These are phyloP conservation scores for Drosophila paracracens DNA, from an alignment of 2,888 invertebrate genomes.

Conservation along the genomic window DNA sequence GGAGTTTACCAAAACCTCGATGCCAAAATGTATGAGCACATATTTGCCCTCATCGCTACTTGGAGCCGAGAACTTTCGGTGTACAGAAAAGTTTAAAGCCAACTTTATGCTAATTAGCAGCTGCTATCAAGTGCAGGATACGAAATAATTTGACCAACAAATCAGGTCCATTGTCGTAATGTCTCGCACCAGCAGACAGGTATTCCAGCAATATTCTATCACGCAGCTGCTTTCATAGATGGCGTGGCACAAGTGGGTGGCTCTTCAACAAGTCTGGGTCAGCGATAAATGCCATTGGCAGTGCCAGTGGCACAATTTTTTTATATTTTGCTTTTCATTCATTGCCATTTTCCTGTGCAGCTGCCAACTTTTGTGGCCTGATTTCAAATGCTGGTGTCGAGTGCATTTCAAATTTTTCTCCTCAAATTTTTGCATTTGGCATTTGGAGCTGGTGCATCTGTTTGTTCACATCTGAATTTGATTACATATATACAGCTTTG, in stretches of 20 bases:
- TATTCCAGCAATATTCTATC: neutral
- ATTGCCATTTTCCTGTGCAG: slow-evolving; percentile 23
- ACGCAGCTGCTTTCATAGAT: slow-evolving; percentile 5
- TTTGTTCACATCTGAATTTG: slow-evolving; percentile 35
- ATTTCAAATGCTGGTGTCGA: slow-evolving; percentile 20
- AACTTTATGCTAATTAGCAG: slow-evolving; percentile 77
- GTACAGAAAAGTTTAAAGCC: slow-evolving; percentile 35
- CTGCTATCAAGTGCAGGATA: slow-evolving; percentile 48
- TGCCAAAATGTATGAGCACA: slow-evolving; percentile 44
- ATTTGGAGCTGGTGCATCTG: slow-evolving; percentile 44
- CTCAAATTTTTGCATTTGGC: slow-evolving; percentile 4
- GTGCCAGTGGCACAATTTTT: slow-evolving; percentile 7
- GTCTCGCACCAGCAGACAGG: slow-evolving; percentile 36
- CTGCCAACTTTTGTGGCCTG: slow-evolving; percentile 40
- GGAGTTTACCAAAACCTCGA: slow-evolving; percentile 42
- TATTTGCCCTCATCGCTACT: neutral
- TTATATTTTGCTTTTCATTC: slow-evolving; percentile 6
- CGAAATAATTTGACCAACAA: slow-evolving; percentile 24
- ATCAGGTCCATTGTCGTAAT: slow-evolving; percentile 24
- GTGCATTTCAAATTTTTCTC: slow-evolving; percentile 38
- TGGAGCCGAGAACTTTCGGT: neutral
- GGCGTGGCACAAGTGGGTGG: slow-evolving; percentile 11
- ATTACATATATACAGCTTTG: slow-evolving; percentile 31
- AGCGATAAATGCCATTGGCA: neutral
- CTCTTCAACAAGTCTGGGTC: slow-evolving; percentile 16